Conservation (phyloP, 1,140 invertebrate species). For the Varroa destructor region DNA sequence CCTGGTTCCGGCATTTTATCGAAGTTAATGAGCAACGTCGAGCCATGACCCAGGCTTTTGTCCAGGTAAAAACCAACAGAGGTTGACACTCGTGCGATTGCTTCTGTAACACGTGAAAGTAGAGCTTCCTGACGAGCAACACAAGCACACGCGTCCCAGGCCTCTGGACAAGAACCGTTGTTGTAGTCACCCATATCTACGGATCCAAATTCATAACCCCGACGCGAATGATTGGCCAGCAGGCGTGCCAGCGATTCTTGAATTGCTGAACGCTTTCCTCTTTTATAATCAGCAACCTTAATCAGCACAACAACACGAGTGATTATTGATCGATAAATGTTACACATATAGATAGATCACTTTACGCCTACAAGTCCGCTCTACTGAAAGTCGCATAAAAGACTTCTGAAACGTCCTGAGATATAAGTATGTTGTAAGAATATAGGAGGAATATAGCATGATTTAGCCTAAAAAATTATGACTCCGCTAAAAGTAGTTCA, state of each 20-base stretch:
- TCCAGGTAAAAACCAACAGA: slow-evolving; percentile 19
- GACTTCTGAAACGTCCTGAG: too few relatives aligned
- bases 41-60: slow-evolving; percentile 16
- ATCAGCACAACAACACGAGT: too few relatives aligned
- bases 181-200: neutral
- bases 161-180: neutral
- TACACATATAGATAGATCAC: too few relatives aligned
- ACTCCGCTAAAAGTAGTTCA: too few relatives aligned
- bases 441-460: too few relatives aligned
- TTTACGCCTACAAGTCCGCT: too few relatives aligned
- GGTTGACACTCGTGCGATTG: slow-evolving; percentile 22
- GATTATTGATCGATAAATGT: too few relatives aligned
- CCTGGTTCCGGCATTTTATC: slow-evolving; percentile 14
- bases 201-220: too few relatives aligned
- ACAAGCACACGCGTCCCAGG: slow-evolving; percentile 2
- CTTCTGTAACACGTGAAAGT: slow-evolving; percentile 8
- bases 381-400: too few relatives aligned
- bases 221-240: too few relatives aligned
- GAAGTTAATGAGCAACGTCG: slow-evolving; percentile 24
- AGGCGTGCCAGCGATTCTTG: neutral
- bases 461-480: too few relatives aligned
- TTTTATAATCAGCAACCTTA: slow-evolving; percentile 3
- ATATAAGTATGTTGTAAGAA: too few relatives aligned
- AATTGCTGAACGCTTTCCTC: slow-evolving; percentile 6
- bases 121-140: slow-evolving; percentile 17